Conservation (phyloP, 1,140 invertebrate genomes). For the Nebria ingens region DNA sequence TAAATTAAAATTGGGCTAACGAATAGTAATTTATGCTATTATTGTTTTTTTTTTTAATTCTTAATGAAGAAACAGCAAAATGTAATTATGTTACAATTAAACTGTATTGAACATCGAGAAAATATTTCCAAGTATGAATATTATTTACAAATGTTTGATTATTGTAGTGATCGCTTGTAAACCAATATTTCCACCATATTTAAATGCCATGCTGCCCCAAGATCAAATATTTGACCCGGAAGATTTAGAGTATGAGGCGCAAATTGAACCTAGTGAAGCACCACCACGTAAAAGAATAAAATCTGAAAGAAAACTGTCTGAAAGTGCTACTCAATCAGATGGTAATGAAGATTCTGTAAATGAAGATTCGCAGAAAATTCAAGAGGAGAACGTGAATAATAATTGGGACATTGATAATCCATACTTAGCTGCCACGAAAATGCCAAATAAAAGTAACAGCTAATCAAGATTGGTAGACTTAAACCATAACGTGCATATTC, state of each 20-base stretch:
- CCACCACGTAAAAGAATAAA: constrained; percentile 35
- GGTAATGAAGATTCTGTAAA: constrained; percentile 13
- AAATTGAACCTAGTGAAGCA: constrained; percentile 41
- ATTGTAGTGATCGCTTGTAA: constrained; percentile 81
- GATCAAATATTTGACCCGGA: constrained; percentile 94
- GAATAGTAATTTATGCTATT: no score
- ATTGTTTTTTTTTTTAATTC: constrained; percentile 11
- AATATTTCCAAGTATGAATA: constrained; percentile 14
- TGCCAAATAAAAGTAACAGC: constrained; percentile 53
- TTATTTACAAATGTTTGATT: constrained; percentile 19
- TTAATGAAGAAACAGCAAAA: not conserved
- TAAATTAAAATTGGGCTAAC: no score
- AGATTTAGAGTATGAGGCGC: constrained; percentile 73
- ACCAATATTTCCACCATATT: constrained; percentile 68
- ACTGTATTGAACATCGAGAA: constrained; percentile 17
- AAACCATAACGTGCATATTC: no score
- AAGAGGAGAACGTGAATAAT: constrained; percentile 36
- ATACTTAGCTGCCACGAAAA: constrained; percentile 69
- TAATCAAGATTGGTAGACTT: no score
- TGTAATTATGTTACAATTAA: constrained; percentile 14
- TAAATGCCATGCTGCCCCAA: constrained; percentile 76
- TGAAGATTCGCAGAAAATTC: constrained; percentile 28
- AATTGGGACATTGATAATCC: constrained; percentile 74
- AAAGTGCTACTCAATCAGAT: not conserved
- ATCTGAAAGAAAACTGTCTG: constrained; percentile 17